Conservation (phyloP, 2,797 vertebrate genomes). For the Pelochelys cantorii region DNA sequence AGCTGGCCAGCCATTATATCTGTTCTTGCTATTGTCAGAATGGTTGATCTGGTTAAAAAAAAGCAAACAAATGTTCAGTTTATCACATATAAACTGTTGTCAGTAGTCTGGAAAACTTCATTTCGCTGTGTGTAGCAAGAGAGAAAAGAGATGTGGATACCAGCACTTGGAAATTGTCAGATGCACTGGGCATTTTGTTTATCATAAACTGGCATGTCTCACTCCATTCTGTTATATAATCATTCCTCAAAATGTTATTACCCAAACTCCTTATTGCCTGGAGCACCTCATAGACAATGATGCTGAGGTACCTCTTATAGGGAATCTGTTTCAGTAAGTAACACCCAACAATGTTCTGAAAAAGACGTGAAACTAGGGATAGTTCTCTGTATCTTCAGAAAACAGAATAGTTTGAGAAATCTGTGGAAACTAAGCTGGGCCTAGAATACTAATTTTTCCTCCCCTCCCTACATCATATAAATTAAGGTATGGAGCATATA, state of each 20-base stretch:
- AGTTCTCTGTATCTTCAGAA: neutral
- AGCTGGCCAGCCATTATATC: constrained; percentile 79
- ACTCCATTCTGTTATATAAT: neutral
- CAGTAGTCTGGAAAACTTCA: neutral
- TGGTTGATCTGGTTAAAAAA: constrained; percentile 78
- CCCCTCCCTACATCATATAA: neutral
- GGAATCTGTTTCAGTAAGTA: neutral
- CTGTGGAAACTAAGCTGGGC: neutral
- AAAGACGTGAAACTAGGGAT: neutral
- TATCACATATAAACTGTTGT: neutral
- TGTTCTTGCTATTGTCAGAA: constrained; percentile 68
- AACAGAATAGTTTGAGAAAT: neutral
- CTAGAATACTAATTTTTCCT: neutral
- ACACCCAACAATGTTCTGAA: neutral
- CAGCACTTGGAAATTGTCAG: neutral
- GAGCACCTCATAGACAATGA: neutral
- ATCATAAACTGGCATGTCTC: neutral
- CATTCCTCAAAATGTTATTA: neutral
- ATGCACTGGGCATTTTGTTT: neutral
- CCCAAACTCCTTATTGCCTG: neutral
- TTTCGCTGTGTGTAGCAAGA: neutral
- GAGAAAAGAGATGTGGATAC: fast-evolving
- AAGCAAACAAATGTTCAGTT: neutral
- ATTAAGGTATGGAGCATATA: fast-evolving
- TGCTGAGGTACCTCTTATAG: neutral